Percentiles rank a stretch among this genome's conserved stretches.
phyloP scores from a whole-genome alignment of 2,888 invertebrate species.

The Rhamnusium bicolor region DNA sequence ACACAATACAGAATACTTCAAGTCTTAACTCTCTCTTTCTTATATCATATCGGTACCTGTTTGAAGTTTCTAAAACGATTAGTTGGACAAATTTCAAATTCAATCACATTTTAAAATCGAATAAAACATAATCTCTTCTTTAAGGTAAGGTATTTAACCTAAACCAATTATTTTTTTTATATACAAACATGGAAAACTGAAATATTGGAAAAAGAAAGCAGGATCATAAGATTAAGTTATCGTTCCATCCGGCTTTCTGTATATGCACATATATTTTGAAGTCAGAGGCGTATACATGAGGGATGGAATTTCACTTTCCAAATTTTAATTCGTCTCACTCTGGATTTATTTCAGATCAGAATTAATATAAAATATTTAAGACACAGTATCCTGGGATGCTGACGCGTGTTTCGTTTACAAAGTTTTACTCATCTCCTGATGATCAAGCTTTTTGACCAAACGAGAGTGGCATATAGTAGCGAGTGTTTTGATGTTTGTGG shows the following conservation, averaged over 20 bases:
- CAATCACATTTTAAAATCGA: background rate
- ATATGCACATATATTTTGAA: background rate
- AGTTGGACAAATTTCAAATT: slow-evolving; percentile 9
- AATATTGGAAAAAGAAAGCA: background rate
- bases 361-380: too few relatives aligned
- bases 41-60: background rate
- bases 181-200: background rate
- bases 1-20: background rate
- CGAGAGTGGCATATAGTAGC: too few relatives aligned
- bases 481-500: too few relatives aligned
- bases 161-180: background rate
- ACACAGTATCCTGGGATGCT: too few relatives aligned
- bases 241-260: background rate
- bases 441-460: too few relatives aligned
- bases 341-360: too few relatives aligned
- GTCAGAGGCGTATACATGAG: too few relatives aligned
- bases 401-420: too few relatives aligned
- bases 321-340: background rate
- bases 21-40: background rate
- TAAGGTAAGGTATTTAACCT: background rate
- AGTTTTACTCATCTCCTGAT: too few relatives aligned
- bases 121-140: slow-evolving; percentile 5
- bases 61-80: slow-evolving; percentile 16
- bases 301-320: too few relatives aligned
- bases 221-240: background rate